Conservation (phyloP, 2,888 invertebrate genomes). For the Hydropsyche betteni region DNA sequence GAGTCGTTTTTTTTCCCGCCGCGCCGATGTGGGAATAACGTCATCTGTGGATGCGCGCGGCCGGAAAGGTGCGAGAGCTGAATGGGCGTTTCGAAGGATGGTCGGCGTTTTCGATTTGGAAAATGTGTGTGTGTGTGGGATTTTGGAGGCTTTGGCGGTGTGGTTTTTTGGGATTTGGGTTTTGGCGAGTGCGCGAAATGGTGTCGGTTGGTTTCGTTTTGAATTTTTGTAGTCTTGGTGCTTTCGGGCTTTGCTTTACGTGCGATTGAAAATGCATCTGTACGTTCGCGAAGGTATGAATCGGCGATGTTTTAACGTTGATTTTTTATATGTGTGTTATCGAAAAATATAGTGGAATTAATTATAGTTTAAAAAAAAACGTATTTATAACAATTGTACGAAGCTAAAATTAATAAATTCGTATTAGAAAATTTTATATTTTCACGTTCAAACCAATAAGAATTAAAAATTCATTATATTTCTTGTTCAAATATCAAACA, state of each 20-base stretch:
- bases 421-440: background rate
- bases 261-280: slow-evolving; percentile 32
- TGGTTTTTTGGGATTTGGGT: too few species aligned
- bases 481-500: too few species aligned
- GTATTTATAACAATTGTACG: too few species aligned
- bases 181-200: too few species aligned
- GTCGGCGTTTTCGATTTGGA: too few species aligned
- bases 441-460: too few species aligned
- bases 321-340: too few species aligned
- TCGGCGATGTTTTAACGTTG: background rate
- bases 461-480: too few species aligned
- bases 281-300: background rate
- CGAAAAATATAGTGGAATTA: background rate
- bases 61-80: background rate
- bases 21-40: slow-evolving; percentile 35
- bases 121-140: too few species aligned
- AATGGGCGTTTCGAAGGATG: too few species aligned
- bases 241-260: background rate
- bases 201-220: background rate
- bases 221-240: background rate
- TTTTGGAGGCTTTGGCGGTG: too few species aligned
- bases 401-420: background rate
- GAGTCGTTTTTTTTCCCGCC: slow-evolving; percentile 5
- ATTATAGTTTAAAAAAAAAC: too few species aligned
- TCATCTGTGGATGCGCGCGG: slow-evolving; percentile 33